phyloP scores from a whole-genome alignment of 2,888 invertebrate genomes.

The Tanypteryx hageni region DNA sequence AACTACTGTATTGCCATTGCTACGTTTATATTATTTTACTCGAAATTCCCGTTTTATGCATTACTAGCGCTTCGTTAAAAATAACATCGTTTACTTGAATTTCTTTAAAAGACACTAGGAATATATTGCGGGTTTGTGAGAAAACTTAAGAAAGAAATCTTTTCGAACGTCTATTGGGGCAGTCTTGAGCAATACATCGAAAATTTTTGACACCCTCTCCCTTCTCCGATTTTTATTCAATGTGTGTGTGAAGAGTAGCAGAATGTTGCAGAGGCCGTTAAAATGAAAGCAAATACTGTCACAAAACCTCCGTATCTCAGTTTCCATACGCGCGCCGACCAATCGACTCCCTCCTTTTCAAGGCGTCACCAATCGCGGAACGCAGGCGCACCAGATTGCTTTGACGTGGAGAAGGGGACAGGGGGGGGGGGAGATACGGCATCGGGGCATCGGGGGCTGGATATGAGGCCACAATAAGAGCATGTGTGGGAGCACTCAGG shows the following conservation, averaged over 20 bases:
- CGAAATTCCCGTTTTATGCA: too few species aligned
- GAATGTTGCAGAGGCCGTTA: not conserved
- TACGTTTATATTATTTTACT: too few species aligned
- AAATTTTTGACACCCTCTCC: not conserved
- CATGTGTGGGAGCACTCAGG: conserved; percentile 20
- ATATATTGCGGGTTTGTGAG: too few species aligned
- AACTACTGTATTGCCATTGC: too few species aligned
- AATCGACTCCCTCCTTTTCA: not conserved
- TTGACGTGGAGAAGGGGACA: not conserved
- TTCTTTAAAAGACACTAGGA: too few species aligned
- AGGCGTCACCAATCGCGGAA: conserved; percentile 19
- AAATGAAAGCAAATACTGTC: conserved; percentile 15
- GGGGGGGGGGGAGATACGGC: too few species aligned
- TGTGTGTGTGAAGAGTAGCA: not conserved
- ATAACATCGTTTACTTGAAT: too few species aligned
- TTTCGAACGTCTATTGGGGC: too few species aligned
- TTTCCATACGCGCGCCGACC: conserved; percentile 8
- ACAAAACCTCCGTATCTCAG: not conserved
- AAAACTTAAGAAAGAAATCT: too few species aligned
- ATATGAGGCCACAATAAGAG: conserved; percentile 8
- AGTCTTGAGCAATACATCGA: not conserved
- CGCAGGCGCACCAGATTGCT: conserved; percentile 24
- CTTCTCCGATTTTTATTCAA: not conserved
- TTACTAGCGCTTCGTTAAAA: too few species aligned
- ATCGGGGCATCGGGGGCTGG: not conserved